Percentiles rank a stretch among this genome's conserved stretches.
phyloP scores from a whole-genome alignment of 2,888 invertebrate genomes.

The Therioaphis trifolii region DNA sequence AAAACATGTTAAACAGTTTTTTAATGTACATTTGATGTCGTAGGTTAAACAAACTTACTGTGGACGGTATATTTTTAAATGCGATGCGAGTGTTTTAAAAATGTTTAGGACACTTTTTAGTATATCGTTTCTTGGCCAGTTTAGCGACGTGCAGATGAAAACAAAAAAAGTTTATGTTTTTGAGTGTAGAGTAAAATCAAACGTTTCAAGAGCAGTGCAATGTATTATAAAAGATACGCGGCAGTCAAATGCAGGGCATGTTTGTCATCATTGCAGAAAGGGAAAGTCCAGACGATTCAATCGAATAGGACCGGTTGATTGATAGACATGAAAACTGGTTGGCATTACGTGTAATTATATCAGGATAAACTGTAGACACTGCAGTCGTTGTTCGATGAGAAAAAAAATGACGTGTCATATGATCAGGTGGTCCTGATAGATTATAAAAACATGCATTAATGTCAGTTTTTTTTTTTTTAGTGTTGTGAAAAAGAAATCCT shows the following conservation, averaged over 20 bases:
- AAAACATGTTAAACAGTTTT: conserved; percentile 31
- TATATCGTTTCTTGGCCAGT: background rate
- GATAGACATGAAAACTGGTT: conserved; percentile 52
- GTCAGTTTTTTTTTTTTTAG: background rate
- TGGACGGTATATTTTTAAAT: background rate
- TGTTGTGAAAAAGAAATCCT: conserved; percentile 50
- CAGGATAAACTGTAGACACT: background rate
- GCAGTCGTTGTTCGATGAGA: conserved; percentile 30
- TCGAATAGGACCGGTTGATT: conserved; percentile 41
- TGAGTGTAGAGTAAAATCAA: background rate
- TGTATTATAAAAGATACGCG: background rate
- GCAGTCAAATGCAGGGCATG: background rate
- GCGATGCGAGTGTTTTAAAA: too few species aligned
- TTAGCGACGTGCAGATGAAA: background rate
- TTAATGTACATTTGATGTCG: conserved; percentile 48
- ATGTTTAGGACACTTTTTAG: background rate
- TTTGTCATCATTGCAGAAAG: conserved; percentile 46
- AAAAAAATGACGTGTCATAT: conserved; percentile 44
- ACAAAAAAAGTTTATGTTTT: background rate
- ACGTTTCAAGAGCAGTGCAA: background rate
- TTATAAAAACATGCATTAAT: conserved; percentile 31
- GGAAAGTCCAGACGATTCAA: conserved; percentile 49
- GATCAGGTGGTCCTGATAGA: conserved; percentile 19
- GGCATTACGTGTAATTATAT: conserved; percentile 51
- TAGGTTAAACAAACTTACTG: conserved; percentile 32